phyloP scores from a whole-genome alignment of 2,888 invertebrate genomes.

The Copidosoma aretas region DNA sequence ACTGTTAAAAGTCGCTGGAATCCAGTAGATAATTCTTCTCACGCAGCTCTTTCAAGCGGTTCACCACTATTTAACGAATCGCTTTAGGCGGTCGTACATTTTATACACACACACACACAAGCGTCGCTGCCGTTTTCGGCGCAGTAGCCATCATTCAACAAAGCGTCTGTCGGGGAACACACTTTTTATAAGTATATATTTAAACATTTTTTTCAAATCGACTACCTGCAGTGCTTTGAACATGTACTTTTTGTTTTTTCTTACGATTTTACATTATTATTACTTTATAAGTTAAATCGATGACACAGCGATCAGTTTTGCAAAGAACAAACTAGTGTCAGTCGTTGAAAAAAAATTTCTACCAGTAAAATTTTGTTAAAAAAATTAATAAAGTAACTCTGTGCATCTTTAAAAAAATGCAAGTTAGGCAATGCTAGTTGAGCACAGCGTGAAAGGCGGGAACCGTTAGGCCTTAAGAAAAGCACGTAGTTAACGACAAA shows the following conservation, averaged over 20 bases:
- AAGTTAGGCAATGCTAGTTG: slow-evolving; percentile 23
- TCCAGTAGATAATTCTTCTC: too few species aligned
- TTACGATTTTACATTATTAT: slow-evolving; percentile 25
- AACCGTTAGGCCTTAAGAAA: slow-evolving; percentile 32
- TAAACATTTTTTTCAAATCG: slow-evolving; percentile 18
- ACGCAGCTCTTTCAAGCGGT: not conserved
- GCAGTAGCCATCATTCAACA: slow-evolving; percentile 11
- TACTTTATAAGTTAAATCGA: slow-evolving; percentile 31
- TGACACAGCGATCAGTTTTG: slow-evolving; percentile 31
- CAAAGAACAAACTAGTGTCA: not conserved
- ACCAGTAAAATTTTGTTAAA: too few species aligned
- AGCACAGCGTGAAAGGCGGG: slow-evolving; percentile 22
- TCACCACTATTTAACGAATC: slow-evolving; percentile 26
- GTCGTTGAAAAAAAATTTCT: not conserved
- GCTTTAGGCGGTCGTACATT: slow-evolving; percentile 16
- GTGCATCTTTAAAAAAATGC: slow-evolving; percentile 8
- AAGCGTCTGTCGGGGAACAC: slow-evolving; percentile 2
- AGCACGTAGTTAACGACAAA: slow-evolving; percentile 13
- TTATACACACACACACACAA: slow-evolving; percentile 26
- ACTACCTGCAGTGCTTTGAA: slow-evolving; percentile 8
- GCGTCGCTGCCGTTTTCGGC: slow-evolving; percentile 4
- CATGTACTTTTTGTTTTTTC: slow-evolving; percentile 30
- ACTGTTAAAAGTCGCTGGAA: too few species aligned
- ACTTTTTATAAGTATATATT: slow-evolving; percentile 3
- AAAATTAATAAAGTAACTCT: too few species aligned